Evolutionary conservation across 2,113 vertebrate genomes (phyloP).

Genomic region (Aviceda subcristata): DNA sequence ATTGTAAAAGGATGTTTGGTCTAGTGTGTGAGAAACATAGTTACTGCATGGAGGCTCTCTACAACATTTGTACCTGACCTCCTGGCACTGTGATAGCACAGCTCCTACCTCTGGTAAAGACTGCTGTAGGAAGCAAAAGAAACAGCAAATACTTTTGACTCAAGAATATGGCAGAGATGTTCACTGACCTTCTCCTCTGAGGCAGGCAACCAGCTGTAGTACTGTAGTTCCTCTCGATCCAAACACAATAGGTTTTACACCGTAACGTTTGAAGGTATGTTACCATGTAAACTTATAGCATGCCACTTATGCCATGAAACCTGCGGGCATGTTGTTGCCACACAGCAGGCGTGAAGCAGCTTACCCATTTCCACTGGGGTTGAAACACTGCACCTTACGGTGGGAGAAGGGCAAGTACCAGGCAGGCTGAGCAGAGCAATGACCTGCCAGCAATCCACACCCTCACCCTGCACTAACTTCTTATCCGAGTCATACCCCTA

Average conservation of each 20-base stretch:
- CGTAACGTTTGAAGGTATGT: neutral
- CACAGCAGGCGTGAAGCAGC: neutral
- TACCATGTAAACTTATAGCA: neutral
- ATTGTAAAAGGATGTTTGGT: neutral
- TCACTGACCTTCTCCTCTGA: neutral
- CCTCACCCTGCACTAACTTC: neutral
- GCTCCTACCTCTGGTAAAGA: neutral
- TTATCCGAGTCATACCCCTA: neutral
- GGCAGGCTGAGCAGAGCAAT: neutral
- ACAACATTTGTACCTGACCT: neutral
- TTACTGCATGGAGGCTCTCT: neutral
- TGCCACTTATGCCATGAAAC: neutral
- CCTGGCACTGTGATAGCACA: neutral
- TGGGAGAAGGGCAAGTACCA: neutral
- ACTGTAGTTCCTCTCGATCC: neutral
- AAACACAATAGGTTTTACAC: neutral
- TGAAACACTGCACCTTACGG: neutral
- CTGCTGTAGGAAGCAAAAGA: neutral
- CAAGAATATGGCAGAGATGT: neutral
- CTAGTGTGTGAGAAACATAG: neutral
- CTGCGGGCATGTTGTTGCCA: neutral
- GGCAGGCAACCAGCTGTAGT: neutral
- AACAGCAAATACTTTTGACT: neutral
- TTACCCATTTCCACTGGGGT: rapidly evolving
- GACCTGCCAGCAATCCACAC: neutral